These are phyloP conservation scores for Silurus meridionalis DNA, from an alignment of 2,113 vertebrate species.

Conservation along the genomic window DNA sequence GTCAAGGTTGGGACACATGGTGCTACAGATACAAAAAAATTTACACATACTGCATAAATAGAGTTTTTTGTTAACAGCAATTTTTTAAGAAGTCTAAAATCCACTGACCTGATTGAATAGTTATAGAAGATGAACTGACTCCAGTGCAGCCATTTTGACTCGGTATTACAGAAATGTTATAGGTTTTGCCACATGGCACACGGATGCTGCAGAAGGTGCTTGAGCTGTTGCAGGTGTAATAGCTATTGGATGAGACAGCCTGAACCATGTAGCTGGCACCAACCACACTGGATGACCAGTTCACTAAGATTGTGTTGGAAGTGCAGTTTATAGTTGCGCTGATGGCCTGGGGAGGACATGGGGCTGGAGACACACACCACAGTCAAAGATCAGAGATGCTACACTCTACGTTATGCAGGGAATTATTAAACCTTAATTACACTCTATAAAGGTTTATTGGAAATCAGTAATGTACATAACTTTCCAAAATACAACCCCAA, in stretches of 20 bases:
- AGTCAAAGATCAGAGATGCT: neutral
- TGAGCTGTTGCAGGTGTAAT: slow-evolving; percentile 60
- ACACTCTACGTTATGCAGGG: neutral
- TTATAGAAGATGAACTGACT: slow-evolving; percentile 51
- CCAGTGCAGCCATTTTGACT: slow-evolving; percentile 63
- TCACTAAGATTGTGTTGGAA: slow-evolving; percentile 58
- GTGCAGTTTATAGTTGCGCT: slow-evolving; percentile 59
- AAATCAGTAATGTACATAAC: too few species aligned
- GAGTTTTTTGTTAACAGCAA: neutral
- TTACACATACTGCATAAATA: neutral
- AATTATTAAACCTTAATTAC: too few species aligned
- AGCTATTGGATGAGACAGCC: slow-evolving; percentile 30
- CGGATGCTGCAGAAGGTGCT: slow-evolving; percentile 56
- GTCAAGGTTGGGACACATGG: slow-evolving; percentile 68
- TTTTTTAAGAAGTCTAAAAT: neutral
- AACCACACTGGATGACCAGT: slow-evolving; percentile 58
- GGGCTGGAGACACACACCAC: slow-evolving; percentile 59
- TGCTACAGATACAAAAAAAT: slow-evolving; percentile 55
- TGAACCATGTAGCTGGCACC: slow-evolving; percentile 62
- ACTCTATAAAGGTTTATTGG: too few species aligned
- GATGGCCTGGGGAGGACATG: slow-evolving; percentile 64
- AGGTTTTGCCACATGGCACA: slow-evolving; percentile 66
- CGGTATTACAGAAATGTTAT: slow-evolving; percentile 68
- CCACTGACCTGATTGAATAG: slow-evolving; percentile 63
- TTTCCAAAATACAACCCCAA: too few species aligned